Conservation (phyloP, 1,140 invertebrate species). For the Aphaenogaster rudis region DNA sequence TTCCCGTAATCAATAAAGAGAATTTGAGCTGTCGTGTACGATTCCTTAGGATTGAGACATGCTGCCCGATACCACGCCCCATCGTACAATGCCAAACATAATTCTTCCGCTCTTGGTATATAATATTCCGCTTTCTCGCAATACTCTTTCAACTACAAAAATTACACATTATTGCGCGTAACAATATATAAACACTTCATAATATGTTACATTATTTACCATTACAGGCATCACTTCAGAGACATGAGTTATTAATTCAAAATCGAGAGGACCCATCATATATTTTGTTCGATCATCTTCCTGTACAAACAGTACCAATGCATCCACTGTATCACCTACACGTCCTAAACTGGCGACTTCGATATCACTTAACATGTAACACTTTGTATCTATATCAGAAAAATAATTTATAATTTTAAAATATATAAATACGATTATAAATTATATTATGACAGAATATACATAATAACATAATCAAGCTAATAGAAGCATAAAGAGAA, state of each 20-base stretch:
- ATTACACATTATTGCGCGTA: neutral
- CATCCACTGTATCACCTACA: constrained; percentile 74
- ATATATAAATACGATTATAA: neutral
- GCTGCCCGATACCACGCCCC: constrained; percentile 79
- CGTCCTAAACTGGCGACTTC: constrained; percentile 74
- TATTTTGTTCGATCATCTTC: neutral
- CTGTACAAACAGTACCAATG: constrained; percentile 33
- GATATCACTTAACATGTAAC: constrained; percentile 72
- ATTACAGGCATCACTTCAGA: constrained; percentile 69
- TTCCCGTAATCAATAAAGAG: constrained; percentile 84
- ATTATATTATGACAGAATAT: constrained; percentile 8
- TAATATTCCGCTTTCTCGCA: constrained; percentile 73
- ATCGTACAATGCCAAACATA: constrained; percentile 81
- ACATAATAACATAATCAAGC: constrained; percentile 12
- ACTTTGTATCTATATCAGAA: constrained; percentile 69
- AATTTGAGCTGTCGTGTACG: constrained; percentile 61
- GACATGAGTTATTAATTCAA: constrained; percentile 73
- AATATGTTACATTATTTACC: constrained; percentile 61
- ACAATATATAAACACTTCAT: neutral
- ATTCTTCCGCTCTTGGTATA: constrained; percentile 81
- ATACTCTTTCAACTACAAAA: constrained; percentile 79
- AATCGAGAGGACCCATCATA: constrained; percentile 69
- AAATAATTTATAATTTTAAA: constrained; percentile 26
- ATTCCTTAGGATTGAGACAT: constrained; percentile 69
- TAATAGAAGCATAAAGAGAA: constrained; percentile 35